Evolutionary conservation across 2,797 vertebrate genomes (phyloP), one percentile per base, ranked within the genome.

Genomic region (Loriculus beryllinus): DNA sequence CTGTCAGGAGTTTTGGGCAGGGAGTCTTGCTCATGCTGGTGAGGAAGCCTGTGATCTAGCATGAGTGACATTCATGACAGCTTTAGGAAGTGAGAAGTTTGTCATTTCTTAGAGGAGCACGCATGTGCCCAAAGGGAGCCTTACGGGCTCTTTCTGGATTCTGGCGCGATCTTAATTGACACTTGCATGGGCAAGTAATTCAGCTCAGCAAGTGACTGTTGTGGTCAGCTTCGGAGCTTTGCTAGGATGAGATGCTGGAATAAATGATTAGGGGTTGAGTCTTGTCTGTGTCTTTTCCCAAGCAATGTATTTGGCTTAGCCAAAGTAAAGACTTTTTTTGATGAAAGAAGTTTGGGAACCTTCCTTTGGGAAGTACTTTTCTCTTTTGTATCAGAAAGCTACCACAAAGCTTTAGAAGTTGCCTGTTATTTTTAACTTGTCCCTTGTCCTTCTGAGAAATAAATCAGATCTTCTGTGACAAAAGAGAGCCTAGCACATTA

Each of bases 351-450:
- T 93, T 80, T 80, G 57, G 29, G 49, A 87, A 40, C 56, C 17
- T 89, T 77, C 40, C 18, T 33, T 29, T 88, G 15, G 22, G 14
- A 45, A 42, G 7, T 39, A 63, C n/a, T 26, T 89, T 64, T 89
- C 12, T 69, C 9, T 57, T 67, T 65, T 69, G 19, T 88, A 81
- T 56, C 22, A 18, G 67, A 92, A 93, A 59, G 37, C 28, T 90
- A 47, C 63, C 10, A 43, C 6, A 22, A 79, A 43, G 37, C 39
- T 80, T 93, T 88, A 62, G 48, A 82, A 91, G 26, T 19, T 88
- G 31, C 23, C 42, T 91, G 31, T 75, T 91, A 49, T 35, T 93
- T 74, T 91, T 78, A 86, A 54, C 35, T 86, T 90, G 40, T 69
- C 62, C 21, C 31, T 78, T 83, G 72, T 70, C 42, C 37, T 54